phyloP scores from a whole-genome alignment of 2,113 vertebrate species.

The Phylloscopus whistleri region DNA sequence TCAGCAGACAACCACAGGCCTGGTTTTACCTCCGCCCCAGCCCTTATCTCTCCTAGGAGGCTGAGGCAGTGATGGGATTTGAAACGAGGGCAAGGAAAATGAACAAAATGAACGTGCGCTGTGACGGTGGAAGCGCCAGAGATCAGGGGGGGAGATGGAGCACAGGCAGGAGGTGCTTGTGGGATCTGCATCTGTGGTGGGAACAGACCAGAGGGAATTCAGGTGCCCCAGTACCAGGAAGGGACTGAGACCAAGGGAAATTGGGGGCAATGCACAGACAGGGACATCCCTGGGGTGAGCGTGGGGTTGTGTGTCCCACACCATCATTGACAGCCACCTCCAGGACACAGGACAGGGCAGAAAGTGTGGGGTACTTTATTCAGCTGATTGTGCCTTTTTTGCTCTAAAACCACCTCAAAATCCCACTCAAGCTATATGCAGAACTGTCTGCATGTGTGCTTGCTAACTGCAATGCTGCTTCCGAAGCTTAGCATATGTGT shows the following conservation, averaged over 20 bases:
- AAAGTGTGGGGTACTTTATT: neutral
- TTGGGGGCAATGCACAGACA: fast-evolving
- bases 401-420: neutral
- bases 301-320: neutral
- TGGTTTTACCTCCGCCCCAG: neutral
- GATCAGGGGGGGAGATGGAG: neutral
- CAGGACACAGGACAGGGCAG: fast-evolving
- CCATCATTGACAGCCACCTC: fast-evolving
- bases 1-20: neutral
- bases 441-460: neutral
- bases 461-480: neutral
- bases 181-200: neutral
- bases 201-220: neutral
- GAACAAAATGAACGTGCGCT: fast-evolving
- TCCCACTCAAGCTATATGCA: neutral
- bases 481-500: neutral
- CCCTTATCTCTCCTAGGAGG: slow-evolving; percentile 15
- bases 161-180: neutral
- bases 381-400: neutral
- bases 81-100: neutral
- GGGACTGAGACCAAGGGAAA: neutral
- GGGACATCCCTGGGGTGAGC: neutral
- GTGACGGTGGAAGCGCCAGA: fast-evolving
- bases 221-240: neutral
- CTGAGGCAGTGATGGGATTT: slow-evolving; percentile 35